Evolutionary conservation across 2,888 invertebrate genomes (phyloP).

Genomic region (Ernsta delagoae): DNA sequence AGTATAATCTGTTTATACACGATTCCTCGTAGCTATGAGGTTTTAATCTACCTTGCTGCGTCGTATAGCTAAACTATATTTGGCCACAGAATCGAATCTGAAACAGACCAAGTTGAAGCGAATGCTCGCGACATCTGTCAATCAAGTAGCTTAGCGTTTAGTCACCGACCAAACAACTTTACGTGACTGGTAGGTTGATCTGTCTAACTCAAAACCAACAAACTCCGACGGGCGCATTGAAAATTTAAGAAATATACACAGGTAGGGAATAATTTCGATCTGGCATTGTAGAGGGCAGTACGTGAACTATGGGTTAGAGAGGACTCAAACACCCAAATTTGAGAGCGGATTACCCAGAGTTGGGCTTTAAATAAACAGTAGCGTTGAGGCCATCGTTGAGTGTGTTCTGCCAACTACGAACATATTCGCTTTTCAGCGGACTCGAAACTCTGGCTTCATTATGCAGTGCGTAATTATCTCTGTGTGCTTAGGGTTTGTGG

Average conservation of each 20-base stretch:
- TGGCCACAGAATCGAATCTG: constrained; percentile 21
- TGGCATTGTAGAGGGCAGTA: constrained; percentile 53
- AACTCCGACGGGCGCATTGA: constrained; percentile 70
- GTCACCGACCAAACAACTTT: constrained; percentile 36
- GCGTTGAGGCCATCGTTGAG: constrained; percentile 43
- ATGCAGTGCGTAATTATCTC: constrained; percentile 28
- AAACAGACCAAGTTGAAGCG: constrained; percentile 21
- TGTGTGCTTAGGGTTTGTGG: constrained; percentile 26
- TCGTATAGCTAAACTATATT: constrained; percentile 5
- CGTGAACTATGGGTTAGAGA: constrained; percentile 59
- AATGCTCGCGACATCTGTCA: constrained; percentile 40
- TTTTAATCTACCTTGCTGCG: not conserved
- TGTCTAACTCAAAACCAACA: constrained; percentile 63
- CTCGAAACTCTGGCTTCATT: constrained; percentile 17
- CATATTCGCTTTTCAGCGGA: constrained; percentile 30
- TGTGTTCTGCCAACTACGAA: constrained; percentile 27
- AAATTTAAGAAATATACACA: constrained; percentile 73
- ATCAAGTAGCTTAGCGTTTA: constrained; percentile 31
- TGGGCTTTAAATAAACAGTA: constrained; percentile 57
- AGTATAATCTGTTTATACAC: constrained; percentile 10
- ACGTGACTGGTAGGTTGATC: constrained; percentile 57
- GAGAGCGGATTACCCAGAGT: constrained; percentile 54
- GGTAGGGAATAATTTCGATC: constrained; percentile 60
- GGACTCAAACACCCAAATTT: constrained; percentile 55
- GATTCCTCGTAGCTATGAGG: not conserved